A percentile compares a stretch with the other conserved stretches of the same genome.
phyloP scores from a whole-genome alignment of 2,797 vertebrate species.

The Hephaestus fuliginosus region DNA sequence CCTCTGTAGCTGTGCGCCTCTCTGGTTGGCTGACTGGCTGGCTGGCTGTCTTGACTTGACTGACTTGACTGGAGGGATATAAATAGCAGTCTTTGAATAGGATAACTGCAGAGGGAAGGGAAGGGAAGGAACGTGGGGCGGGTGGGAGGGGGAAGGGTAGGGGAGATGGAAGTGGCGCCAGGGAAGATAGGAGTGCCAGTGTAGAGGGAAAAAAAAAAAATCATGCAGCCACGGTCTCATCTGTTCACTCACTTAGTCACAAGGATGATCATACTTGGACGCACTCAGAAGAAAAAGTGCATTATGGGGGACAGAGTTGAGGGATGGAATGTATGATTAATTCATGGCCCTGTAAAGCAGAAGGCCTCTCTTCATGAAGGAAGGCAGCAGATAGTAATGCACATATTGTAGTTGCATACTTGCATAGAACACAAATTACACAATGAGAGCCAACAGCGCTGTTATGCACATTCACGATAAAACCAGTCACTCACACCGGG shows the following conservation, averaged over 20 bases:
- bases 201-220: conserved; percentile 65
- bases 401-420: conserved; percentile 37
- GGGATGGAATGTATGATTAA: conserved; percentile 77
- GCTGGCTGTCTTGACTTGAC: conserved; percentile 74
- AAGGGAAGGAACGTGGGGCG: conserved; percentile 24
- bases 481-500: not conserved
- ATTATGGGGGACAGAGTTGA: conserved; percentile 69
- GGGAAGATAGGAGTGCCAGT: conserved; percentile 79
- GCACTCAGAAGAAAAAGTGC: conserved; percentile 67
- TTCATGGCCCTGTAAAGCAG: conserved; percentile 74
- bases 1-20: conserved; percentile 63
- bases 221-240: conserved; percentile 69
- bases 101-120: conserved; percentile 80
- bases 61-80: conserved; percentile 82
- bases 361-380: conserved; percentile 57
- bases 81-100: conserved; percentile 87
- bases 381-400: conserved; percentile 41
- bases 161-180: conserved; percentile 79
- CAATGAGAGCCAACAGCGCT: conserved; percentile 10
- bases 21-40: conserved; percentile 71
- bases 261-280: conserved; percentile 66
- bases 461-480: not conserved
- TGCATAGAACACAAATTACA: conserved; percentile 27
- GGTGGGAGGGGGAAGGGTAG: conserved; percentile 32
- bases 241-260: conserved; percentile 68